phyloP scores from a whole-genome alignment of 1,140 invertebrate genomes.

The Sitobion miscanthi region DNA sequence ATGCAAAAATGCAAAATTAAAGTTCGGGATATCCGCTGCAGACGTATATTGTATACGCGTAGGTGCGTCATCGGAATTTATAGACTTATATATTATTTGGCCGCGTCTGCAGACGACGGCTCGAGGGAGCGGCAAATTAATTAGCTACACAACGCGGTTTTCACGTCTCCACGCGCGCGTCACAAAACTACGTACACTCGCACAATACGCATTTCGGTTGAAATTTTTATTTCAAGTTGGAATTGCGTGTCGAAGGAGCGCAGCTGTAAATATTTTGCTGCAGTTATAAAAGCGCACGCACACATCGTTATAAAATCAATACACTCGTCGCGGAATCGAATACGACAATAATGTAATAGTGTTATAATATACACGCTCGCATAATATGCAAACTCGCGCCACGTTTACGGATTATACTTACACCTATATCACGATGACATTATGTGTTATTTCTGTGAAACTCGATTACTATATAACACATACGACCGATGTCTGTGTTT shows the following conservation, averaged over 20 bases:
- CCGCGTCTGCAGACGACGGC: background rate
- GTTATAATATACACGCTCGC: background rate
- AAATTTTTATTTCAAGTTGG: background rate
- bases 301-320: background rate
- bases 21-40: background rate
- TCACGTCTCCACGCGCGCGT: background rate
- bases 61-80: background rate
- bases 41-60: background rate
- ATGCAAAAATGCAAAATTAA: background rate
- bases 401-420: too few relatives aligned
- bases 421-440: too few relatives aligned
- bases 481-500: background rate
- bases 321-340: background rate
- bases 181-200: background rate
- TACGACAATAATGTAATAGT: background rate
- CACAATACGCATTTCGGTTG: background rate
- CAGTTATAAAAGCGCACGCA: too few relatives aligned
- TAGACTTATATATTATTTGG: background rate
- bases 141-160: background rate
- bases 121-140: background rate
- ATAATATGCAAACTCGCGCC: too few relatives aligned
- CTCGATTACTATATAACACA: background rate
- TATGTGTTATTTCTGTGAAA: background rate
- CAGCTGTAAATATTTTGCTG: too few relatives aligned
- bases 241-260: background rate